Conservation (phyloP, 2,797 vertebrate genomes). For the Pteronotus mesoamericanus region DNA sequence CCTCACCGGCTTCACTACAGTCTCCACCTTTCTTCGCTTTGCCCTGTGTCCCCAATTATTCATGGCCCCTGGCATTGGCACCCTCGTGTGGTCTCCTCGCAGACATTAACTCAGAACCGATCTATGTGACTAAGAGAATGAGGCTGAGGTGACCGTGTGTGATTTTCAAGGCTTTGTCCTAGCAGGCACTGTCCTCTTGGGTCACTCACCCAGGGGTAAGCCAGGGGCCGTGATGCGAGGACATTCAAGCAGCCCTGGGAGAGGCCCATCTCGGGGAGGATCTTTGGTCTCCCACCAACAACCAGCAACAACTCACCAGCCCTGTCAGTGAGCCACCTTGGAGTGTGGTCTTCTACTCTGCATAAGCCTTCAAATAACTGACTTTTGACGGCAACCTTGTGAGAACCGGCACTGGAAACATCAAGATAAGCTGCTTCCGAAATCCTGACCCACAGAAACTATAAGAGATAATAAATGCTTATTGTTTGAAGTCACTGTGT, state of each 20-base stretch:
- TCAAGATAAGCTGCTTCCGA: not conserved
- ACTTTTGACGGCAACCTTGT: not conserved
- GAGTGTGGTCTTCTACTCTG: not conserved
- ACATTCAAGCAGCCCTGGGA: not conserved
- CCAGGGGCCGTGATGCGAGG: not conserved
- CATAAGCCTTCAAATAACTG: not conserved
- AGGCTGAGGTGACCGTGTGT: not conserved
- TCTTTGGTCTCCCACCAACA: not conserved
- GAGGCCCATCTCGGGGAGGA: not conserved
- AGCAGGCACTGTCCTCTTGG: not conserved
- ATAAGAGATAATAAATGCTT: not conserved
- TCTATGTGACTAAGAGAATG: not conserved
- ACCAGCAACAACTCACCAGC: not conserved
- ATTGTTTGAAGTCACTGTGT: not conserved
- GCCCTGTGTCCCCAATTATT: not conserved
- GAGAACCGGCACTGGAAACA: not conserved
- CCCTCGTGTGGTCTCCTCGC: not conserved
- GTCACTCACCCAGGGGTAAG: not conserved
- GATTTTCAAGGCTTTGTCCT: not conserved
- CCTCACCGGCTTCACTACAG: not conserved
- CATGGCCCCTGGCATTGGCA: not conserved
- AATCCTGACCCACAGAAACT: not conserved
- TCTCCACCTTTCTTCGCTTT: not conserved
- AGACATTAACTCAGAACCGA: not conserved
- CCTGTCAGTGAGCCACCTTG: not conserved